Conservation (phyloP, 2,888 invertebrate genomes). For the Calephelis perditalis region DNA sequence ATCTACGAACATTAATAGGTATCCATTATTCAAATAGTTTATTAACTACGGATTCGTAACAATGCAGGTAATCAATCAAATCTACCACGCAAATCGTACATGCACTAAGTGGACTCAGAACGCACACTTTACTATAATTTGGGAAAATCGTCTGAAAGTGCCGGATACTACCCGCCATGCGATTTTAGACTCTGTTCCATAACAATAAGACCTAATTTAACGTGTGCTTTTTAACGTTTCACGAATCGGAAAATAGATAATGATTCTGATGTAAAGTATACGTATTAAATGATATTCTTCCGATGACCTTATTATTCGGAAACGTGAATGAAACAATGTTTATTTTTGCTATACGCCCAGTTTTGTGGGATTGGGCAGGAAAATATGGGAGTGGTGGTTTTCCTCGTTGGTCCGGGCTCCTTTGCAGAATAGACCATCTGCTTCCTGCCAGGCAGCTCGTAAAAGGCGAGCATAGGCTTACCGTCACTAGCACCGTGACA, state of each 20-base stretch:
- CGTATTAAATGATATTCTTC: conserved; percentile 60
- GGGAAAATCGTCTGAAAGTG: conserved; percentile 45
- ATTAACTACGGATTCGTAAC: background rate
- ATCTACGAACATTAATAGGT: too few species aligned
- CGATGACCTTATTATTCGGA: conserved; percentile 63
- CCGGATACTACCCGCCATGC: conserved; percentile 34
- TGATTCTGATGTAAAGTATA: conserved; percentile 53
- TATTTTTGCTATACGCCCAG: conserved; percentile 16
- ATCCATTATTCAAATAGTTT: background rate
- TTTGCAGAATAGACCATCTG: too few species aligned
- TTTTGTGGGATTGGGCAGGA: background rate
- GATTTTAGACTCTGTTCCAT: conserved; percentile 22
- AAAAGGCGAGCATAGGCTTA: too few species aligned
- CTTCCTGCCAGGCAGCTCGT: too few species aligned
- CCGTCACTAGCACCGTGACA: too few species aligned
- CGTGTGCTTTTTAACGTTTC: conserved; percentile 52
- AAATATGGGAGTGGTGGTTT: too few species aligned
- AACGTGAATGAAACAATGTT: conserved; percentile 43
- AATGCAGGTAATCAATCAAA: conserved; percentile 16
- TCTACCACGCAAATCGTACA: conserved; percentile 26
- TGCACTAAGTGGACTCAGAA: conserved; percentile 29
- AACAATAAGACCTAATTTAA: conserved; percentile 22
- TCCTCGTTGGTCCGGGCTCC: too few species aligned
- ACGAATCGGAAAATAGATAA: conserved; percentile 67
- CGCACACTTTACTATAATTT: conserved; percentile 41